Conservation (phyloP, 2,888 invertebrate species). For the Desoria tigrina region DNA sequence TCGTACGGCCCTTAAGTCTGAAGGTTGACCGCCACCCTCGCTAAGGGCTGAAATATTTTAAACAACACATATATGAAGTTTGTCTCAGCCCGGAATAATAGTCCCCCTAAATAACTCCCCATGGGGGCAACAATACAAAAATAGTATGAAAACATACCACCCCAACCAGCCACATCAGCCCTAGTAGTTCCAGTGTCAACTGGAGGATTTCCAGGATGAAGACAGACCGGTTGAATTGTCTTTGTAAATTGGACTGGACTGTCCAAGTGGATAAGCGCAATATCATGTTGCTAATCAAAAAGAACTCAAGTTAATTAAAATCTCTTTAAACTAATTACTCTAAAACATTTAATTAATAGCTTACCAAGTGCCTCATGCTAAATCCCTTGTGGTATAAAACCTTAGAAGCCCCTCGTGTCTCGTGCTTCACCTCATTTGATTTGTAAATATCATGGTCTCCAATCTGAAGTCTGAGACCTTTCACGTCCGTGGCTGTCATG, state of each 20-base stretch:
- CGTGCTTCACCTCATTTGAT: slow-evolving; percentile 25
- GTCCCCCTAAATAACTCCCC: too few relatives aligned
- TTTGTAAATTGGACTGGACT: slow-evolving; percentile 34
- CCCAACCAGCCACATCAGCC: slow-evolving; percentile 49
- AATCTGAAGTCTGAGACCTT: slow-evolving; percentile 31
- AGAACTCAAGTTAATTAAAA: background rate
- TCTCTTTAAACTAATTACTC: slow-evolving; percentile 2
- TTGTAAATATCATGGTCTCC: slow-evolving; percentile 42
- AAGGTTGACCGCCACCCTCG: slow-evolving; percentile 41
- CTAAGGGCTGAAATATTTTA: slow-evolving; percentile 16
- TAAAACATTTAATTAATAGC: too few relatives aligned
- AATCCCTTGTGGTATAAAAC: slow-evolving; percentile 49
- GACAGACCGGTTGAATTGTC: slow-evolving; percentile 44
- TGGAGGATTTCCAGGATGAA: slow-evolving; percentile 42
- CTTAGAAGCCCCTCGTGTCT: slow-evolving; percentile 57
- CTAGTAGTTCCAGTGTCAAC: slow-evolving; percentile 29
- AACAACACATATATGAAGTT: background rate
- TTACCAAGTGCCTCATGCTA: slow-evolving; percentile 53
- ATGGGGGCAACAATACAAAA: too few relatives aligned
- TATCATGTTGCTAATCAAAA: slow-evolving; percentile 53
- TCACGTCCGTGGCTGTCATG: slow-evolving; percentile 37
- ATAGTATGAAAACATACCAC: slow-evolving; percentile 10
- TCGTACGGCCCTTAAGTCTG: slow-evolving; percentile 33
- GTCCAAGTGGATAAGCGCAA: slow-evolving; percentile 69
- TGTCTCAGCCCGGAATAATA: background rate